Base-by-base conservation (phyloP, 2,113 vertebrate species). In the Athene cunicularia region DNA sequence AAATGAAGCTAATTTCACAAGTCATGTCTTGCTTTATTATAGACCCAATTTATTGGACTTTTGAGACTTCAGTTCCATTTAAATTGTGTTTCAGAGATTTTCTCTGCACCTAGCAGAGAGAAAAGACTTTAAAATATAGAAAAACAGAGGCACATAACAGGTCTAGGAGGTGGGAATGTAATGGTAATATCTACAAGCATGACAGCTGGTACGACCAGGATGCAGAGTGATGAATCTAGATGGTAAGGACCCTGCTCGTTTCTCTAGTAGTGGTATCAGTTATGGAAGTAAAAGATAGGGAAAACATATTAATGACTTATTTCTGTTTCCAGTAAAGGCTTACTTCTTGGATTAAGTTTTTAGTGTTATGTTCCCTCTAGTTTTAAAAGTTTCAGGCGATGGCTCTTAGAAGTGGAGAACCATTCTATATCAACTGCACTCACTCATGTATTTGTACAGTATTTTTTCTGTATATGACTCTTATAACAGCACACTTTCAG, bases 381-480 rank as follows among this genome's bases (percentile, higher is more conserved):
- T 77, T 91, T 91, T 89, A 37, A 53, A 91, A 84, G 30, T 49
- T 89, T 81, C 55, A 67, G 26, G 17, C 20, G 28, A 62, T n/a
- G 45, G 33, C 12, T 87, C 5, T 81, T 77, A 33, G 76, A 72
- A 60, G 39, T 19, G 23, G 16, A 81, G 21, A 87, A n/a, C 13
- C 3, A 55, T 23, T 87, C 41, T 45, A 1, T 50, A 67, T 12
- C 32, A 66, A 16, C 24, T 67, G 11, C 12, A 79, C 14, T 79
- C 45, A 37, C 24, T 77, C 3, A 4, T 12, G 11, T 35, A 55
- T 26, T 60, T 0, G 0, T 19, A 62, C 2, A 0, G 3, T 32
- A 13, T 60, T 85, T 90, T 80, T 75, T 77, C 70, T 80, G 26
- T 39, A 23, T 47, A 12, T 64, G 20, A 72, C 43, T 84, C 24